Evolutionary conservation across 2,113 vertebrate species (phyloP).

Genomic region (Coptodon bakossiorum): DNA sequence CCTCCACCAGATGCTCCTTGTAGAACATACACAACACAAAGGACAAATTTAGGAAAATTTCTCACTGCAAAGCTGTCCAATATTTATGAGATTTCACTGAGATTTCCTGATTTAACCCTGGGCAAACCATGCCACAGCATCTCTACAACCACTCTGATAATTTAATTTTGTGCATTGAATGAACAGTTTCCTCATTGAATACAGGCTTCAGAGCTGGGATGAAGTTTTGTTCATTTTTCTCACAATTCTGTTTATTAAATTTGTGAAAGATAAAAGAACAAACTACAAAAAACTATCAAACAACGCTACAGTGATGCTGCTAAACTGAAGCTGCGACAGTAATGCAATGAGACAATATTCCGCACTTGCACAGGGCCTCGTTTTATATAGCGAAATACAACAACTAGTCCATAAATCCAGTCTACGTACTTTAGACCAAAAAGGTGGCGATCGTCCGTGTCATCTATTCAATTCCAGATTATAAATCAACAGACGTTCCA

Average conservation of each 20-base stretch:
- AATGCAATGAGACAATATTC: not conserved
- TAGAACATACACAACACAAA: not conserved
- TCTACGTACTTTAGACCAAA: not conserved
- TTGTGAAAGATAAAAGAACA: not conserved
- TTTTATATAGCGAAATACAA: not conserved
- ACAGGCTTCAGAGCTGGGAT: not conserved
- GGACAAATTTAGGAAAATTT: not conserved
- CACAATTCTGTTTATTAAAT: not conserved
- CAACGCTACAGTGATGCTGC: not conserved
- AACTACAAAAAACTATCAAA: not conserved
- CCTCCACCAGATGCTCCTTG: not conserved
- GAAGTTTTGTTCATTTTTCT: not conserved
- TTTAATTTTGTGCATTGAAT: not conserved
- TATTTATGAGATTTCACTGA: not conserved
- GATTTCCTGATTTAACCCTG: not conserved
- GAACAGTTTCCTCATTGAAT: not conserved
- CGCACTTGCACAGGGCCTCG: not conserved
- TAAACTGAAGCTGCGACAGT: not conserved
- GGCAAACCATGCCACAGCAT: not conserved
- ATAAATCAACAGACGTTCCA: not conserved
- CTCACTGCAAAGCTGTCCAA: not conserved
- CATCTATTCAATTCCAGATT: not conserved
- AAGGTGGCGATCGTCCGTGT: not conserved
- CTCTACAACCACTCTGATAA: not conserved
- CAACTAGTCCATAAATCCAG: not conserved